These are phyloP conservation scores for Trichacis sp. DNA, from an alignment of 2,888 invertebrate genomes.

Conservation along the genomic window DNA sequence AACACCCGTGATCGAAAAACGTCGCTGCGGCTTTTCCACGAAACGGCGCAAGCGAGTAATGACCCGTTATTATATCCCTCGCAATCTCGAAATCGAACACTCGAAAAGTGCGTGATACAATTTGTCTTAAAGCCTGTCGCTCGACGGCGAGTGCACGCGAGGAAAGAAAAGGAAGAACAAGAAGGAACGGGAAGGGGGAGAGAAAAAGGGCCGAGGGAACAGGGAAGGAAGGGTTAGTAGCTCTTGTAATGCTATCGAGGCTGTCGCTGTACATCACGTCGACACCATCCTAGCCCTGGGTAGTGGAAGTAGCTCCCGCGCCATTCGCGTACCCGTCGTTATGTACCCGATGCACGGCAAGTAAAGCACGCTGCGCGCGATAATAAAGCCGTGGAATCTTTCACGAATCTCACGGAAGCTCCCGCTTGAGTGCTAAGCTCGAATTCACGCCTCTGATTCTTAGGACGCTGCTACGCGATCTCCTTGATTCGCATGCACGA, in stretches of 20 bases:
- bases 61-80: too few relatives aligned
- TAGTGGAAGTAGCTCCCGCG: constrained; percentile 63
- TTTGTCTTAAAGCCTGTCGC: not conserved
- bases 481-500: not conserved
- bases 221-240: constrained; percentile 64
- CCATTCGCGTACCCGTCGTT: constrained; percentile 51
- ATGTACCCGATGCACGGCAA: constrained; percentile 32
- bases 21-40: too few relatives aligned
- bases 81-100: not conserved
- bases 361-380: constrained; percentile 18
- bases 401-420: constrained; percentile 40
- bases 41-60: too few relatives aligned
- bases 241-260: constrained; percentile 69
- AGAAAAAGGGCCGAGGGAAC: constrained; percentile 32
- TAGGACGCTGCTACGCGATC: not conserved
- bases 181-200: constrained; percentile 16
- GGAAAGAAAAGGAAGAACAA: constrained; percentile 10
- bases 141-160: not conserved
- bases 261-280: constrained; percentile 69
- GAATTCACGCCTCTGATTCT: constrained; percentile 37
- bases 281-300: constrained; percentile 66
- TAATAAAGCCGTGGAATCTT: constrained; percentile 35
- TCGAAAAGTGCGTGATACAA: not conserved
- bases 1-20: too few relatives aligned
- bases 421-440: constrained; percentile 30